phyloP scores from a whole-genome alignment of 2,113 vertebrate species.

The Cricetomys ansorgei region DNA sequence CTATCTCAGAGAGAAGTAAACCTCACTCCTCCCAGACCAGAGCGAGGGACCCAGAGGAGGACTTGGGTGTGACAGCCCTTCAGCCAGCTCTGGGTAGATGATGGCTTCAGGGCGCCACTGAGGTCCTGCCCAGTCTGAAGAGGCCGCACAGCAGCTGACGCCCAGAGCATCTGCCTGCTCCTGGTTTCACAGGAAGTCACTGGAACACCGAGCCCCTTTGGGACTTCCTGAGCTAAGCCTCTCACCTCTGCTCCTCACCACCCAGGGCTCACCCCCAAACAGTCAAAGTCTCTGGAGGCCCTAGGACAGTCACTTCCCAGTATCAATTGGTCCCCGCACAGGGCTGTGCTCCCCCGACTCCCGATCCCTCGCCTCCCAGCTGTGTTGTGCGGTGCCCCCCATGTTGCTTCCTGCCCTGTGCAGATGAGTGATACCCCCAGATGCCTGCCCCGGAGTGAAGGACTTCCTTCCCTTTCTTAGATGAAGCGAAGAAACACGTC shows the following conservation, averaged over 20 bases:
- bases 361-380: accelerated
- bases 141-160: not conserved
- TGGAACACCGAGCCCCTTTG: not conserved
- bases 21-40: not conserved
- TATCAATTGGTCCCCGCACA: accelerated
- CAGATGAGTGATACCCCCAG: accelerated
- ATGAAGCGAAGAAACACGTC: constrained; percentile 58
- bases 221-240: not conserved
- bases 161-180: not conserved
- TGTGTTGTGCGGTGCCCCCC: not conserved
- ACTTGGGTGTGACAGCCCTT: not conserved
- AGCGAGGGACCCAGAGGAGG: not conserved
- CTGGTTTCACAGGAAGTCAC: not conserved
- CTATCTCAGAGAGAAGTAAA: not conserved
- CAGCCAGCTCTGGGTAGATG: not conserved
- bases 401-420: not conserved
- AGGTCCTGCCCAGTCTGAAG: accelerated
- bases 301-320: not conserved
- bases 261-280: accelerated
- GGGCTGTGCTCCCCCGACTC: not conserved
- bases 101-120: not conserved
- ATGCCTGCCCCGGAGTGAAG: not conserved
- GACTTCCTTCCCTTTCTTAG: constrained; percentile 75
- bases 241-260: accelerated
- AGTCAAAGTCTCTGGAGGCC: not conserved